Conservation (phyloP, 2,113 vertebrate species). For the Ia io region DNA sequence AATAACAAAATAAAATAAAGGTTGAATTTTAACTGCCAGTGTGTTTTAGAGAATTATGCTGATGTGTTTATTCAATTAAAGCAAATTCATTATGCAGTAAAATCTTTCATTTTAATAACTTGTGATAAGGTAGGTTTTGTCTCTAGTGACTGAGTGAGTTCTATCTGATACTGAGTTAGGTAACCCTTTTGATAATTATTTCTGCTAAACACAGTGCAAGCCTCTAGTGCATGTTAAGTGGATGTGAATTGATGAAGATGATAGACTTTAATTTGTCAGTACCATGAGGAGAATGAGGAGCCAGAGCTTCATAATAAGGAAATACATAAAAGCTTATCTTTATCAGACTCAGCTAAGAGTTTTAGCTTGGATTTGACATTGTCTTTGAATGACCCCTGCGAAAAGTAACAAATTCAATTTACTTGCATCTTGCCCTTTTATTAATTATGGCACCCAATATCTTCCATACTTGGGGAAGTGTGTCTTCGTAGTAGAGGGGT, state of each 20-base stretch:
- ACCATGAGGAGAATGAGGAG: background rate
- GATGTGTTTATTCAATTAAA: background rate
- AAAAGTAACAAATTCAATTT: background rate
- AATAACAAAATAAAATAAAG: background rate
- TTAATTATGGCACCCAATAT: background rate
- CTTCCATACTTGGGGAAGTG: background rate
- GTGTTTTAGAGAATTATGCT: background rate
- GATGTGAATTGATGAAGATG: background rate
- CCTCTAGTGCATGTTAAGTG: background rate
- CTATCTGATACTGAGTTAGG: background rate
- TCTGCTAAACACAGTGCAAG: background rate
- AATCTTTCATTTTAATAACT: background rate
- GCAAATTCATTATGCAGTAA: background rate
- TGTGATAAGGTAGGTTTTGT: background rate
- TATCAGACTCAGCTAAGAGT: background rate
- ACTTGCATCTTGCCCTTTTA: background rate
- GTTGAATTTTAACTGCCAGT: background rate
- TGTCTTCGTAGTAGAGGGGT: background rate
- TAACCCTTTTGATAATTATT: constrained; percentile 13
- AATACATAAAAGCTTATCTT: background rate
- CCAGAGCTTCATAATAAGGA: background rate
- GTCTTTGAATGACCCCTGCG: background rate
- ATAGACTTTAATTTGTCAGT: constrained; percentile 9
- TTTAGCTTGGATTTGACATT: background rate
- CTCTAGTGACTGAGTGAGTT: background rate